Base-by-base conservation (phyloP, 2,797 vertebrate species). In the Anabas testudineus region DNA sequence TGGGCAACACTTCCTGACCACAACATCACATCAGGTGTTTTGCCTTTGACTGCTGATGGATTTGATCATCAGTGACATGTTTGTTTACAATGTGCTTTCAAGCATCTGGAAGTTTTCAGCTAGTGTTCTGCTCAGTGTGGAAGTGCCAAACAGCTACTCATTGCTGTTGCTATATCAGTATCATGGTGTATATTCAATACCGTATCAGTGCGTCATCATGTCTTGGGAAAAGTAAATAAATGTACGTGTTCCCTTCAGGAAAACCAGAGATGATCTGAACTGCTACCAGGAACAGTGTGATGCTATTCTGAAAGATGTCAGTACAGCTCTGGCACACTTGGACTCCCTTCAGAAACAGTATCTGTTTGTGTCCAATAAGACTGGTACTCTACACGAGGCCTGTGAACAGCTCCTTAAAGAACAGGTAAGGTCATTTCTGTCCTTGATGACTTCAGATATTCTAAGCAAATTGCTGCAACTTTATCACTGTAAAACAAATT, bases 211-310 rank as follows among this genome's bases (percentile, higher is more conserved):
- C 1, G 15, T 47, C 1, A 14, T 48, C 9, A 36, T 53, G 6
- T 67, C 2, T 43, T 55, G 34, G 19, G 3, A 7, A 49, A 55
- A 54, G 18, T 10, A 60, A 21, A 42, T 7, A 21, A 39, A 61
- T 37, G 14, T 52, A 2, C 70, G 8, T 71, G 90, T 79, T 87
- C 87, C 76, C 80, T 90, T 65, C 90, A 99, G 98, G 92, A 95
- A 94, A 90, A 97, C 97, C 78, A 95, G 97, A 88, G 95, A 97
- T 83, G 95, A 95, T 84, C 93, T 99, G 67, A 94, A 94, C 90
- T 95, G 96, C 71, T 99, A 97, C 92, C 96, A 97, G 94, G 96
- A 97, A 58, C 97, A 99, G 66, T 99, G 98, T 55, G 96, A 99
- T 76, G 94, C 95, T 32, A 97, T 99, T 76, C 80, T 99, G 87